phyloP scores from a whole-genome alignment of 1,140 invertebrate species.

The Drosophila ogumai region DNA sequence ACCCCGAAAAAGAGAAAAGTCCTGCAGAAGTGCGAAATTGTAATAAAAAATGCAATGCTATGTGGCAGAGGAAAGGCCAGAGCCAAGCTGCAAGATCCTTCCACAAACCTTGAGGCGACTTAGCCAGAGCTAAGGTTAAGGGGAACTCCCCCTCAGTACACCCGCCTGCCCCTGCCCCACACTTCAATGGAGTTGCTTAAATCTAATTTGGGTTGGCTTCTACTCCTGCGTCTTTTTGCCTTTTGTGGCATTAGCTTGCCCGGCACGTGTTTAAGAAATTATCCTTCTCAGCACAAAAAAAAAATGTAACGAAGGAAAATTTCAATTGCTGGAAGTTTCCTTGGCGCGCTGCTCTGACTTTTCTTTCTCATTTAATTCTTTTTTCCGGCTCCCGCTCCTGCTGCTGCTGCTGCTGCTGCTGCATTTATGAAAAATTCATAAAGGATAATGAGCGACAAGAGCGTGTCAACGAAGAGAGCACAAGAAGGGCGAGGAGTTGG shows the following conservation, averaged over 20 bases:
- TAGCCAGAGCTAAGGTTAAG: slow-evolving; percentile 64
- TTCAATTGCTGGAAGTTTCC: slow-evolving; percentile 67
- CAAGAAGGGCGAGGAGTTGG: slow-evolving; percentile 1
- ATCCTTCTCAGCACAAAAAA: slow-evolving; percentile 43
- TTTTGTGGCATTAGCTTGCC: slow-evolving; percentile 71
- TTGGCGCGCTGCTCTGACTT: slow-evolving; percentile 19
- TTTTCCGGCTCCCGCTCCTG: slow-evolving; percentile 16
- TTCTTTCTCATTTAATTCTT: slow-evolving; percentile 9
- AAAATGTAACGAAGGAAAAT: slow-evolving; percentile 35
- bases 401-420: slow-evolving; percentile 30
- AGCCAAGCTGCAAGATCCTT: slow-evolving; percentile 11
- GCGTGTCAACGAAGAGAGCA: slow-evolving; percentile 63
- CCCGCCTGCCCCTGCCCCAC: slow-evolving; percentile 13
- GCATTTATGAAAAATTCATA: slow-evolving; percentile 83
- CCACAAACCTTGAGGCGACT: slow-evolving; percentile 49
- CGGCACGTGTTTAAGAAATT: slow-evolving; percentile 76
- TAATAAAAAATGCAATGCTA: slow-evolving; percentile 74
- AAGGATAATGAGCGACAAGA: slow-evolving; percentile 82
- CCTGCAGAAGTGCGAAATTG: slow-evolving; percentile 65
- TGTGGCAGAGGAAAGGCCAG: slow-evolving; percentile 31
- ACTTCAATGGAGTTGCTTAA: slow-evolving; percentile 72
- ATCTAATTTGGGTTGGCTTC: slow-evolving; percentile 66
- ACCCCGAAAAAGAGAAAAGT: slow-evolving; percentile 23
- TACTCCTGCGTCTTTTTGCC: slow-evolving; percentile 27
- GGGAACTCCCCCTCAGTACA: not conserved